A percentile compares a stretch with the other conserved stretches of the same genome.
Evolutionary conservation across 2,113 vertebrate genomes (phyloP).

Genomic region (Lontra canadensis): DNA sequence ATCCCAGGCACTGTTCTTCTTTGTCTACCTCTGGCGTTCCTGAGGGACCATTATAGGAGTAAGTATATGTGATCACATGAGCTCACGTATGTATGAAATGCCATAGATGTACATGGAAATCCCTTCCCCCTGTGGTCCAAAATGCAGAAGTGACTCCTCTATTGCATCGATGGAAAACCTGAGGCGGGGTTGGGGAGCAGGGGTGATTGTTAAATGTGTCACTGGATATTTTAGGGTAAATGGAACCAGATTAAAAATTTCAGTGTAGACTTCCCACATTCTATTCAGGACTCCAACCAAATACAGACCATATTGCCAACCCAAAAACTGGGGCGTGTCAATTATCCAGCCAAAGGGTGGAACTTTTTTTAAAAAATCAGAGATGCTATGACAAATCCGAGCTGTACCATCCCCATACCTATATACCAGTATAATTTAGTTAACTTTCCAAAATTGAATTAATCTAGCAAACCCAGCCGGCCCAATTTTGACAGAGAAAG

Average conservation of each 20-base stretch:
- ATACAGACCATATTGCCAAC: background rate
- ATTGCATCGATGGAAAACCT: background rate
- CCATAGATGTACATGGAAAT: background rate
- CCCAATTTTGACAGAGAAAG: slow-evolving; percentile 37
- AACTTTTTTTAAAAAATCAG: background rate
- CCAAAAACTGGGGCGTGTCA: background rate
- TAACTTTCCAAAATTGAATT: background rate
- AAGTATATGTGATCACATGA: background rate
- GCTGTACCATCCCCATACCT: background rate
- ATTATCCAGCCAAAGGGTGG: background rate
- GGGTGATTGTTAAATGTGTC: background rate
- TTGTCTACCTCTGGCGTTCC: background rate
- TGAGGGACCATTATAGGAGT: background rate
- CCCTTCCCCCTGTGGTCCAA: background rate
- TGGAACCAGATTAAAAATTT: background rate
- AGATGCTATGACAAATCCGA: background rate
- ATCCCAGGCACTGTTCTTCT: background rate
- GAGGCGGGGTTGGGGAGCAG: rapidly evolving
- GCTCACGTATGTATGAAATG: background rate
- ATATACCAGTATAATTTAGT: background rate
- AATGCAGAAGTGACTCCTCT: background rate
- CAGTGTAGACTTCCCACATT: background rate
- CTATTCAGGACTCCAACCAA: background rate
- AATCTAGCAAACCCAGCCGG: background rate
- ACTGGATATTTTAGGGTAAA: background rate